A percentile compares a stretch with the other conserved stretches of the same genome.
These are phyloP conservation scores for Brachionus rubens DNA, from an alignment of 1,140 invertebrate species.

Conservation along the genomic window DNA sequence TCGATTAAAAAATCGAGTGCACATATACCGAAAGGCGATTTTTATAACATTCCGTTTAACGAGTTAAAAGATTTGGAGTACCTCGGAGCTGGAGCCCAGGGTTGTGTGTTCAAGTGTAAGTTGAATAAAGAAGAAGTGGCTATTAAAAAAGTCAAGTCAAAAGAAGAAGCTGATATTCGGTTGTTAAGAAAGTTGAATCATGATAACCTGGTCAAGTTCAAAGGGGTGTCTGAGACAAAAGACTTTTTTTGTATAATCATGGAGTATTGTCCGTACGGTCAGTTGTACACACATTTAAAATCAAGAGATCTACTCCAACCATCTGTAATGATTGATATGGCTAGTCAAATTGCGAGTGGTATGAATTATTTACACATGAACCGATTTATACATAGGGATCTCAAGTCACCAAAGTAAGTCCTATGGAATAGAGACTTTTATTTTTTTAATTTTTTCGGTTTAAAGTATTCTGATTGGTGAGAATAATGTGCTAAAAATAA, in stretches of 20 bases:
- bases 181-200: constrained; percentile 91
- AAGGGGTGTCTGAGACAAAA: constrained; percentile 63
- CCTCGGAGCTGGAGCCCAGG: constrained; percentile 91
- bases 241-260: constrained; percentile 77
- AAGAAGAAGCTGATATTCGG: constrained; percentile 83
- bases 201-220: constrained; percentile 91
- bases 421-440: no score
- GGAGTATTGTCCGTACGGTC: constrained; percentile 94
- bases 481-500: constrained; percentile 87
- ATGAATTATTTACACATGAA: constrained; percentile 85
- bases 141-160: constrained; percentile 80
- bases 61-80: constrained; percentile 83
- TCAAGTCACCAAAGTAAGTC: constrained; percentile 86
- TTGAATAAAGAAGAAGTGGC: constrained; percentile 71
- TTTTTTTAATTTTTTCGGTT: neutral
- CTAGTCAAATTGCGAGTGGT: constrained; percentile 76
- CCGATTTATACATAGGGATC: constrained; percentile 87
- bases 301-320: neutral
- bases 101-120: constrained; percentile 86
- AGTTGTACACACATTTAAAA: constrained; percentile 67
- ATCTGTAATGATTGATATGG: constrained; percentile 51
- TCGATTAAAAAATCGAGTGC: no score
- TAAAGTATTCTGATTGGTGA: constrained; percentile 83
- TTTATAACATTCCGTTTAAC: constrained; percentile 85
- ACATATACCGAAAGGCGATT: no score